Percentiles rank a stretch among this genome's conserved stretches.
Conservation (phyloP, 2,113 vertebrate genomes). For the Phyllopteryx taeniolatus region DNA sequence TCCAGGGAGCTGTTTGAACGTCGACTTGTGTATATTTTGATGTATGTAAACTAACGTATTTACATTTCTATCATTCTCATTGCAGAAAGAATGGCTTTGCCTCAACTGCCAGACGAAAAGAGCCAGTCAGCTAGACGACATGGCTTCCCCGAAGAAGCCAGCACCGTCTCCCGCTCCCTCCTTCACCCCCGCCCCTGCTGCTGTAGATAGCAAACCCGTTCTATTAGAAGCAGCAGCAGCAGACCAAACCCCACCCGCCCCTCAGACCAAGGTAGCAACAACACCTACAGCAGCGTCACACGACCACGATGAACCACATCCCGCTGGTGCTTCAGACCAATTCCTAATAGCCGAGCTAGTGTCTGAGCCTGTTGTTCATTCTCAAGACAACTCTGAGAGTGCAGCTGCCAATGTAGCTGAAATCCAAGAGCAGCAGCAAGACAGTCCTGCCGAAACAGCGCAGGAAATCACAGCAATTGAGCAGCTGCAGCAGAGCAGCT, state of each 20-base stretch:
- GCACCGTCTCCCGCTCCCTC: conserved; percentile 51
- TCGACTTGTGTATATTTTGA: not conserved
- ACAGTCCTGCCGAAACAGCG: not conserved
- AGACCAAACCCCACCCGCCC: conserved; percentile 46
- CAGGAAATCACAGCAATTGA: conserved; percentile 10
- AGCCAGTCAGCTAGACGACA: conserved; percentile 86
- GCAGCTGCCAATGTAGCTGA: conserved; percentile 13
- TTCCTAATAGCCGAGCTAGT: conserved; percentile 3
- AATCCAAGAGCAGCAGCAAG: conserved; percentile 1
- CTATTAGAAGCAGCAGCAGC: conserved; percentile 45
- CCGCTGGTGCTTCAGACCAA: conserved; percentile 41
- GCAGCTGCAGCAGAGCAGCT: conserved; percentile 13
- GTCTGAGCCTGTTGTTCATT: conserved; percentile 16
- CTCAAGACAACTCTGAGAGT: conserved; percentile 34
- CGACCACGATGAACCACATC: conserved; percentile 42
- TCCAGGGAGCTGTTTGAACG: not conserved
- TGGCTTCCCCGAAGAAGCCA: conserved; percentile 67
- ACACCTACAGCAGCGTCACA: conserved; percentile 25
- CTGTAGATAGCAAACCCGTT: conserved; percentile 69
- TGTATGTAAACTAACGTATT: conserved; percentile 7
- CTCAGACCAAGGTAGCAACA: conserved; percentile 66
- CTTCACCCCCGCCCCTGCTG: conserved; percentile 47
- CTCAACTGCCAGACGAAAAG: conserved; percentile 96
- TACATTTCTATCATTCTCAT: conserved; percentile 29
- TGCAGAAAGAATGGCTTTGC: conserved; percentile 97